These are phyloP conservation scores for Leucoraja erinaceus DNA, from an alignment of 2,113 vertebrate species.

Conservation along the genomic window DNA sequence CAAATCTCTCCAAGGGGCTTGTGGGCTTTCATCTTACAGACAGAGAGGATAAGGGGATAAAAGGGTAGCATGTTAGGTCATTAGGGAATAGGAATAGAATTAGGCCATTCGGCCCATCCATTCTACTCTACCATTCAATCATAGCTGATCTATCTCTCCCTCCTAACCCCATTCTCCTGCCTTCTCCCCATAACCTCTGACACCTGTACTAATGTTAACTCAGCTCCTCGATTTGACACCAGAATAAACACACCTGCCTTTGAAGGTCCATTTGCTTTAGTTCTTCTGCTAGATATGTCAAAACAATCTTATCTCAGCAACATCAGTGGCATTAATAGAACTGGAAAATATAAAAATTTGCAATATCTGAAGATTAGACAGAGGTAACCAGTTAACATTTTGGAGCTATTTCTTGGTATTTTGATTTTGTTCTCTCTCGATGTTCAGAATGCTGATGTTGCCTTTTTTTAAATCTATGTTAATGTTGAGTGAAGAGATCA, in stretches of 20 bases:
- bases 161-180: too few species aligned
- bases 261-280: background rate
- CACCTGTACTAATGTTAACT: too few species aligned
- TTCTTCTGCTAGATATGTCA: background rate
- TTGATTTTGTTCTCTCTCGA: background rate
- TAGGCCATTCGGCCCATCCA: too few species aligned
- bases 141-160: too few species aligned
- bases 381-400: too few species aligned
- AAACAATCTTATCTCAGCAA: background rate
- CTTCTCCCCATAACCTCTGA: too few species aligned
- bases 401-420: background rate
- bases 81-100: too few species aligned
- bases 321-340: background rate
- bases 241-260: background rate
- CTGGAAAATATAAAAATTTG: background rate
- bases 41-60: background rate
- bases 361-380: too few species aligned
- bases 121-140: too few species aligned
- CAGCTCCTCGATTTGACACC: background rate
- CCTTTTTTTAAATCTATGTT: too few species aligned
- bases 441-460: background rate
- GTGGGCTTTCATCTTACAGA: background rate
- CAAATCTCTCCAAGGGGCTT: background rate
- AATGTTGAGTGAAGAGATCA: too few species aligned
- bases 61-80: background rate